phyloP scores from a whole-genome alignment of 2,113 vertebrate genomes.

The Lepus timidus region DNA sequence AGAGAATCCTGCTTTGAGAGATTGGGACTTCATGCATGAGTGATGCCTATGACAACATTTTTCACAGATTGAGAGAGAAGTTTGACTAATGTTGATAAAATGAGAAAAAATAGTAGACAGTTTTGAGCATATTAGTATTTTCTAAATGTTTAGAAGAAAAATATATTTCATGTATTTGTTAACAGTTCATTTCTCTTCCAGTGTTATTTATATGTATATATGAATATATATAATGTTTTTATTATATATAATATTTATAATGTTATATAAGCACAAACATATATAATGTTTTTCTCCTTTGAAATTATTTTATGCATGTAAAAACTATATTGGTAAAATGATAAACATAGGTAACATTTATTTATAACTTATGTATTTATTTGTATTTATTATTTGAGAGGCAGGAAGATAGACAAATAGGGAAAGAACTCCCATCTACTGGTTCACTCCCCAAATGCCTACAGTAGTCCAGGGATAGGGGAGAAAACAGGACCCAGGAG shows the following conservation, averaged over 20 bases:
- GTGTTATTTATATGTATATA: background rate
- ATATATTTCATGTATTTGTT: background rate
- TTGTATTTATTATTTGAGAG: no score
- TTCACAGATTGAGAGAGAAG: background rate
- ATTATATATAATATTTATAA: no score
- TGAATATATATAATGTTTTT: background rate
- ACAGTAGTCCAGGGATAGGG: no score
- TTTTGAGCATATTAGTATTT: background rate
- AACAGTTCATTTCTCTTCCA: background rate
- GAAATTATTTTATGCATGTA: conserved; percentile 7
- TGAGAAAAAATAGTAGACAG: background rate
- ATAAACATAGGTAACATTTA: background rate
- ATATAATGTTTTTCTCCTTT: background rate
- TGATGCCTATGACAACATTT: background rate
- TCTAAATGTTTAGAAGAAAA: conserved; percentile 11
- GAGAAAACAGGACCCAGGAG: no score
- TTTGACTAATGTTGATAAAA: background rate
- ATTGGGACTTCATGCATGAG: background rate
- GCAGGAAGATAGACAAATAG: no score
- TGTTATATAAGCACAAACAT: no score
- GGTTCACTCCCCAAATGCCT: no score
- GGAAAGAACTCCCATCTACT: no score
- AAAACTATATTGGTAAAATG: conserved; percentile 20
- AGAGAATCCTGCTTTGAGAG: background rate
- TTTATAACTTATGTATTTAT: background rate